phyloP scores from a whole-genome alignment of 2,797 vertebrate species.

The Hypotaenidia okinawae region DNA sequence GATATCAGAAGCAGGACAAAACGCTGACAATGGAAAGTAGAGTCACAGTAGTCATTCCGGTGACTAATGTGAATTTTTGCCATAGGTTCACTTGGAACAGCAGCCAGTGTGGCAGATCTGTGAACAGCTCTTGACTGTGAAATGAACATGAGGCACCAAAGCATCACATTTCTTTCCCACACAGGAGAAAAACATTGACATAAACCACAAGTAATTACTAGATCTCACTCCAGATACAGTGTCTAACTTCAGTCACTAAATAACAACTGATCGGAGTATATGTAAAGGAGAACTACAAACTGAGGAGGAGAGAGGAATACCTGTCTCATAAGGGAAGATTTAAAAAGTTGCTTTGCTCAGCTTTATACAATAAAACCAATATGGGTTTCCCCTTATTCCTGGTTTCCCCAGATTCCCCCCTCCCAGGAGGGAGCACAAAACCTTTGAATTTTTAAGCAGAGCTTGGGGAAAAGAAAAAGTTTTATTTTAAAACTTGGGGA shows the following conservation, averaged over 20 bases:
- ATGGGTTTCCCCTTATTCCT: neutral
- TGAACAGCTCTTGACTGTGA: neutral
- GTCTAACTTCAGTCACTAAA: neutral
- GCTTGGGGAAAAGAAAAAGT: neutral
- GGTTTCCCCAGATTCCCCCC: neutral
- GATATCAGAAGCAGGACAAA: neutral
- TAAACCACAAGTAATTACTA: neutral
- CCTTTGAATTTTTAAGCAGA: slow-evolving; percentile 25
- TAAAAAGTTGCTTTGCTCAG: neutral
- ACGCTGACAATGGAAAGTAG: neutral
- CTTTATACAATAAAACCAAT: neutral
- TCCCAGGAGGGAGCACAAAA: neutral
- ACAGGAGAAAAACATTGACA: neutral
- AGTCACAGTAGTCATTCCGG: neutral
- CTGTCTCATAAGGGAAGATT: neutral
- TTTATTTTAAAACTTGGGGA: neutral
- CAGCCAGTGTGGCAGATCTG: neutral
- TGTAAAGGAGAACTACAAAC: neutral
- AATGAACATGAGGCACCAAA: neutral
- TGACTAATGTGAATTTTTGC: neutral
- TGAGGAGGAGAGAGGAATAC: neutral
- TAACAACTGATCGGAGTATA: neutral
- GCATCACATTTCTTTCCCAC: neutral
- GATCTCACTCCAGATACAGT: neutral
- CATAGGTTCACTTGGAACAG: neutral